Evolutionary conservation across 2,113 vertebrate genomes (phyloP).

Genomic region (Pelecanus crispus): DNA sequence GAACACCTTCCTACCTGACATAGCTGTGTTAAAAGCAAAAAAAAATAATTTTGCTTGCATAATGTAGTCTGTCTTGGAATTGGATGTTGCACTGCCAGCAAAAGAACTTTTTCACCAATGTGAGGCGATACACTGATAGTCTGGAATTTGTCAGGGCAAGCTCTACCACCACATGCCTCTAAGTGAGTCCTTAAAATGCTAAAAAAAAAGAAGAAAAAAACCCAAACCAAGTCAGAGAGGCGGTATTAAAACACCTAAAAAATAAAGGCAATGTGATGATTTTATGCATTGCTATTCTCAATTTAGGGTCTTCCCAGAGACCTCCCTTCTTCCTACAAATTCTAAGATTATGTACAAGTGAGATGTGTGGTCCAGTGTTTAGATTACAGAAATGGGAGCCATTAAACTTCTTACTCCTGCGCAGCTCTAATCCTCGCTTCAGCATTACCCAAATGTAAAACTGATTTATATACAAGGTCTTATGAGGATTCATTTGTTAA

Average conservation of each 20-base stretch:
- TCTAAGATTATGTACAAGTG: not conserved
- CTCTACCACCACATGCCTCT: not conserved
- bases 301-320: not conserved
- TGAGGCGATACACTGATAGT: not conserved
- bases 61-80: not conserved
- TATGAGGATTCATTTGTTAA: not conserved
- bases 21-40: not conserved
- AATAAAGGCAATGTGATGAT: not conserved
- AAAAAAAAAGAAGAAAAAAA: not conserved
- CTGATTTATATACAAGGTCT: not conserved
- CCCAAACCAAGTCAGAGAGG: not conserved
- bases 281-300: not conserved
- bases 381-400: not conserved
- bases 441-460: not conserved
- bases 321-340: not conserved
- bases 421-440: not conserved
- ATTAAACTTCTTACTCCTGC: not conserved
- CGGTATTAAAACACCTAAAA: not conserved
- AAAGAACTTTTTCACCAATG: not conserved
- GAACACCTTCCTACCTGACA: not conserved
- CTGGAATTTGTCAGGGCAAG: not conserved
- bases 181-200: not conserved
- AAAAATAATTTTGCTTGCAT: not conserved
- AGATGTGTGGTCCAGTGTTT: not conserved
- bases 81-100: not conserved